Base-by-base conservation (phyloP, 2,888 invertebrate genomes). In the Ramazzottius varieornatus region DNA sequence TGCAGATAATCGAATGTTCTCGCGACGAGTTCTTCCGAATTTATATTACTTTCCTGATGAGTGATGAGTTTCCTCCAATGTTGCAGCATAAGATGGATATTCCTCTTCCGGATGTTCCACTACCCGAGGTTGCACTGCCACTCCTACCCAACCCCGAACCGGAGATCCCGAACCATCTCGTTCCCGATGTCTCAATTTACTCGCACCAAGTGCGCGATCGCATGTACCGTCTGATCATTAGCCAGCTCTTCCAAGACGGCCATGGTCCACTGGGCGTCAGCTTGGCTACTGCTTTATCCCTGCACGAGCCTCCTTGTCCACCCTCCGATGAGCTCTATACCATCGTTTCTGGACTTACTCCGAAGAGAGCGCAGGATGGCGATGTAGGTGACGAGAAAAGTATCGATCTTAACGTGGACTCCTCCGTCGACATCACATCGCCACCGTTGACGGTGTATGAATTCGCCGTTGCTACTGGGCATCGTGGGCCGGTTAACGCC, bases 221-320 rank as follows among this genome's bases (percentile, higher is more conserved):
- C 20, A 54, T 54, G 54, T 54, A 54, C 29, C 54, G 54, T 54
- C 54, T 54, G 54, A 29, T 54, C 16, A 54, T 40, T 75, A 98
- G 98, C 72, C 98, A 98, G 76, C 79, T 99, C 65, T 90, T 88
- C 76, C 96, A 98, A 73, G 98, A 98, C 82, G 96, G 96, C 0
- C 86, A 91, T 75, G 90, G 92, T 74, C 83, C 84, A n/a, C 80
- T 94, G 65, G 96, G 93, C 0, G 84, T 88, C 0, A 85, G 83
- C 65, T 76, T 98, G 66, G 84, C 90, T 0, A 82, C 84, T 65
- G 80, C 86, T 8, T 40, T 40, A 13, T 20, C 8, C 20, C 54
- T 54, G n/a, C 20, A 24, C 4, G 54, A 54, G 20, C 54, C 54
- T 4, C 54, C 54, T 8, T 54, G 54, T 54, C 54, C 54, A 4